Percentiles rank a stretch among this genome's conserved stretches.
These are phyloP conservation scores for Heliothis peltigera DNA, from an alignment of 2,888 invertebrate genomes.

Conservation along the genomic window DNA sequence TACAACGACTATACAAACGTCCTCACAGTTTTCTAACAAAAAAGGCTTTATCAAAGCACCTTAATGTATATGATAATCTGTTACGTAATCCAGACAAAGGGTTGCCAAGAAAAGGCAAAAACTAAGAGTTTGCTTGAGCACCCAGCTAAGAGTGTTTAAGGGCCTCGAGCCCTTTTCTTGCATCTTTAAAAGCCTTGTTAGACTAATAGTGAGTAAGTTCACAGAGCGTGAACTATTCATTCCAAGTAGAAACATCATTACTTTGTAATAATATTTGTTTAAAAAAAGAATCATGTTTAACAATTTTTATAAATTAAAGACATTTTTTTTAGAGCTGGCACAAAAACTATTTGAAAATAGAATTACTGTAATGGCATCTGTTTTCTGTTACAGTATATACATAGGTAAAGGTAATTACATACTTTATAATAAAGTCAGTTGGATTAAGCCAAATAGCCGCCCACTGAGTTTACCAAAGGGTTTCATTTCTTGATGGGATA, in stretches of 20 bases:
- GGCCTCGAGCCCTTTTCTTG: slow-evolving; percentile 21
- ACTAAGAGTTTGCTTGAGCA: slow-evolving; percentile 24
- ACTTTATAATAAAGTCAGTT: slow-evolving; percentile 10
- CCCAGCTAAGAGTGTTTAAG: slow-evolving; percentile 20
- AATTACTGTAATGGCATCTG: background rate
- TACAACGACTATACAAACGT: slow-evolving; percentile 24
- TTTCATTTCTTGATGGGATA: slow-evolving; percentile 45
- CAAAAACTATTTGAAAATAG: too few relatives aligned
- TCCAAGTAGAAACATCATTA: background rate
- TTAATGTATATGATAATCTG: background rate
- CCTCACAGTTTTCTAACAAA: background rate
- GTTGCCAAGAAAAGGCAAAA: slow-evolving; percentile 26
- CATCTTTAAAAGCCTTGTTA: slow-evolving; percentile 29
- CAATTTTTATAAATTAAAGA: too few relatives aligned
- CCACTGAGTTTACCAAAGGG: slow-evolving; percentile 31
- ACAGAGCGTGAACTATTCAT: slow-evolving; percentile 13
- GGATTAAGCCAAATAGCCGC: slow-evolving; percentile 9
- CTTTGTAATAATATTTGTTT: background rate
- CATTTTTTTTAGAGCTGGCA: too few relatives aligned
- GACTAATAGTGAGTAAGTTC: slow-evolving; percentile 22
- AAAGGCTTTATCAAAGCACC: slow-evolving; percentile 6
- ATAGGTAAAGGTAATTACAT: too few relatives aligned
- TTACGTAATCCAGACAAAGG: slow-evolving; percentile 23
- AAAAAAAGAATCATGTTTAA: background rate
- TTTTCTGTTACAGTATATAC: background rate